These are phyloP conservation scores for Andrena dorsata DNA, from an alignment of 2,888 invertebrate species.

Conservation along the genomic window DNA sequence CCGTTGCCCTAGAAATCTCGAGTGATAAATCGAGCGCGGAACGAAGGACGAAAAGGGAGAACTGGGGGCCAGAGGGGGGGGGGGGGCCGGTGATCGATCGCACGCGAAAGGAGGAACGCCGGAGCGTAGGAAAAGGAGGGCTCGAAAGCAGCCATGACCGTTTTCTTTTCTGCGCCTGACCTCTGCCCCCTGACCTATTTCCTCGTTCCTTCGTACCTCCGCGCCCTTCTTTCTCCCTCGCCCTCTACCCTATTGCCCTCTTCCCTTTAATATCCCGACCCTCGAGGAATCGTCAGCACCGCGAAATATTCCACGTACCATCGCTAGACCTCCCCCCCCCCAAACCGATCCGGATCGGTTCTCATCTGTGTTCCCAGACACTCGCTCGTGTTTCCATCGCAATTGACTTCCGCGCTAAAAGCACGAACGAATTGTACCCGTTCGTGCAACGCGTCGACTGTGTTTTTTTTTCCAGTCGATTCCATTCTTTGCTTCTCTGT, in stretches of 20 bases:
- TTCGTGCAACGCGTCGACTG: background rate
- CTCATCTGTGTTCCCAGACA: background rate
- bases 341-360: background rate
- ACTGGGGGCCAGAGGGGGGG: conserved; percentile 19
- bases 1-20: conserved; percentile 18
- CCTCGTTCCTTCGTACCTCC: conserved; percentile 31
- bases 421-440: conserved; percentile 31
- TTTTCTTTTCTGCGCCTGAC: conserved; percentile 67
- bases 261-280: conserved; percentile 28
- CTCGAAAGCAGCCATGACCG: conserved; percentile 61
- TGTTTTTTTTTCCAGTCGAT: background rate
- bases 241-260: background rate
- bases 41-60: conserved; percentile 33
- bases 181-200: conserved; percentile 73
- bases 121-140: conserved; percentile 32
- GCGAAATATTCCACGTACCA: background rate
- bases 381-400: background rate
- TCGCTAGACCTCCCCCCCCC: too few relatives aligned
- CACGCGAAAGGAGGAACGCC: conserved; percentile 22
- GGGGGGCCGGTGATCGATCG: conserved; percentile 46
- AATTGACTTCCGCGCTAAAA: conserved; percentile 2
- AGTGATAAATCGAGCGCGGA: conserved; percentile 62
- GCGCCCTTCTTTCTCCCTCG: conserved; percentile 10
- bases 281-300: conserved; percentile 11
- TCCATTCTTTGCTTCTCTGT: conserved; percentile 25